phyloP scores from a whole-genome alignment of 2,113 vertebrate species.

The Bubo blakistoni region DNA sequence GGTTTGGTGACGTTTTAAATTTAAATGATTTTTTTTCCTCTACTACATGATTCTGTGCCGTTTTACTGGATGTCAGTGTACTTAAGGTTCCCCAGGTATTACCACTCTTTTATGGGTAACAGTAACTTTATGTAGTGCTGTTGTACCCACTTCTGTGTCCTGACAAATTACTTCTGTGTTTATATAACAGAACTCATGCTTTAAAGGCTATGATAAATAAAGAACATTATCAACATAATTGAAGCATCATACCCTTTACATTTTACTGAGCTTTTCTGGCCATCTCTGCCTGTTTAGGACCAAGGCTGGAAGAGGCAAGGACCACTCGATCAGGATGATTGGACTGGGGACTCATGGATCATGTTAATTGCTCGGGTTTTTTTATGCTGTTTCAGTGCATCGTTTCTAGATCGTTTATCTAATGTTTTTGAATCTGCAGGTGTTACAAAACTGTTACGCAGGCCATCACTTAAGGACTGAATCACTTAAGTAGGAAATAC shows the following conservation, averaged over 20 bases:
- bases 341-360: neutral
- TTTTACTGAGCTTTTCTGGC: neutral
- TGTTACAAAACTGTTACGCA: neutral
- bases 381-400: neutral
- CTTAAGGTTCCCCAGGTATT: neutral
- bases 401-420: neutral
- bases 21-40: neutral
- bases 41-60: accelerated
- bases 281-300: neutral
- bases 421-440: neutral
- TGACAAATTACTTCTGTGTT: neutral
- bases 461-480: neutral
- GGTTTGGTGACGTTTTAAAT: neutral
- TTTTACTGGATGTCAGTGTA: neutral
- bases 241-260: neutral
- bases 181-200: neutral
- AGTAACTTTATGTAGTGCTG: neutral
- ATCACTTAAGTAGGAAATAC: neutral
- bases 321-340: neutral
- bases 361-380: neutral
- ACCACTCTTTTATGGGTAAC: too few species aligned
- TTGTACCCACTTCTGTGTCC: neutral
- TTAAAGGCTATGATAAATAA: neutral
- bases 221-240: accelerated
- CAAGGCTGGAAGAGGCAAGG: neutral